Percentiles rank a stretch among this genome's conserved stretches.
Evolutionary conservation across 1,140 invertebrate species (phyloP).

Genomic region (Drosophila melanica): DNA sequence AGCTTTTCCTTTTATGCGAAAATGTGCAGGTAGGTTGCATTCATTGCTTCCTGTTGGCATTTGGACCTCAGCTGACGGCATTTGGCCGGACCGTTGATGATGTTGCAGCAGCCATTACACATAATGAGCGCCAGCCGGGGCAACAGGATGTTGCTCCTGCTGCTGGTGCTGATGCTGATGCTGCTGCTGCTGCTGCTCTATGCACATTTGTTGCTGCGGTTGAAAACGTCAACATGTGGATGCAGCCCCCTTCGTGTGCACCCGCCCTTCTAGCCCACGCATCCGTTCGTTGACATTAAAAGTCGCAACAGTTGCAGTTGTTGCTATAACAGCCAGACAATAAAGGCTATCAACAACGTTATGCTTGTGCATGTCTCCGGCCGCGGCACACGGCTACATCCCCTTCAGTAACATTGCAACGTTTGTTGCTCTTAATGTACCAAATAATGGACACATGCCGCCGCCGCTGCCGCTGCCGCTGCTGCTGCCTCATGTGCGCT

Average conservation of each 20-base stretch:
- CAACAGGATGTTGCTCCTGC: slow-evolving; percentile 45
- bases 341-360: slow-evolving; percentile 68
- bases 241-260: not conserved
- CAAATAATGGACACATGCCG: slow-evolving; percentile 54
- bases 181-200: slow-evolving; percentile 26
- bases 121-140: slow-evolving; percentile 68
- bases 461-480: slow-evolving; percentile 4
- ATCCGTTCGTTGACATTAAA: slow-evolving; percentile 68
- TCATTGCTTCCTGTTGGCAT: slow-evolving; percentile 51
- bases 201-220: slow-evolving; percentile 77
- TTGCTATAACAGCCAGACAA: slow-evolving; percentile 56
- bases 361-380: slow-evolving; percentile 25
- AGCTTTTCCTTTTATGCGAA: slow-evolving; percentile 48
- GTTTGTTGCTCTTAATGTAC: slow-evolving; percentile 42
- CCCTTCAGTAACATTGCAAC: not conserved
- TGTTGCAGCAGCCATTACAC: slow-evolving; percentile 72
- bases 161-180: slow-evolving; percentile 20
- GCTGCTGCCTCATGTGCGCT: slow-evolving; percentile 28
- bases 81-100: slow-evolving; percentile 54
- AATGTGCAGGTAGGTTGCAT: slow-evolving; percentile 76
- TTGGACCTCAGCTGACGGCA: slow-evolving; percentile 12
- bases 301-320: slow-evolving; percentile 65
- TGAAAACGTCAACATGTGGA: slow-evolving; percentile 61
- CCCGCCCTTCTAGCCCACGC: not conserved
- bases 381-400: too few species aligned